Evolutionary conservation across 2,888 invertebrate genomes (phyloP), one percentile per base, ranked within the genome.

Genomic region (Bhutanitis thaidina): DNA sequence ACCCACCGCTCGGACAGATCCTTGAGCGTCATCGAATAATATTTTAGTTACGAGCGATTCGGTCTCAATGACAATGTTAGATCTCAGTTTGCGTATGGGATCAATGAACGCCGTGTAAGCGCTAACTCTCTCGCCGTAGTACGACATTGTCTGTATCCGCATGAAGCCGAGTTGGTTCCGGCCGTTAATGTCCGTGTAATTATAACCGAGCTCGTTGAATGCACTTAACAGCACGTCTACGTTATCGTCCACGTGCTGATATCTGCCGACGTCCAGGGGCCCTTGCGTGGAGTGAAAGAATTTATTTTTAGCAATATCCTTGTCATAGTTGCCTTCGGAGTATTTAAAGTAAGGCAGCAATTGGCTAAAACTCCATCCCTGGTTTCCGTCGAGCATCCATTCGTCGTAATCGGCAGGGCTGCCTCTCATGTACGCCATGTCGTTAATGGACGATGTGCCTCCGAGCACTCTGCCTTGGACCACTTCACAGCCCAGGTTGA

Each of bases 311-410:
- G 73, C 74, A 53, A 89, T 83, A 49, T 88, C 89, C 56, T 80
- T 86, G 54, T 89, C 87, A 43, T 86, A 88, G 60, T 88, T 89
- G 54, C 87, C 86, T 71, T 89, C 89, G 1, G 89, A 89, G 55
- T 89, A 84, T 61, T 88, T 89, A 60, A 87, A 89, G 63, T 77
- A 89, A 9, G 86, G 85, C 1, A 89, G 67, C 3, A 89, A 65
- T 60, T 86, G 72, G 3, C 61, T 74, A 56, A 71, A 89, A 48
- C 77, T 76, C 89, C 89, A 89, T 10, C 83, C 89, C 2, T 85
- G 79, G 50, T 88, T 88, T 1, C 87, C 89, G 37, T 67, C 71
- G 9, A 81, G 65, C 3, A 83, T 78, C 89, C 89, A 89, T 57
- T 86, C 87, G 25, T 89, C 87, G 58, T 84, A 89, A 54, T 89